Percentiles rank a stretch among this genome's conserved stretches.
Evolutionary conservation across 2,888 invertebrate species (phyloP).

Genomic region (Chrysomela aeneicollis): DNA sequence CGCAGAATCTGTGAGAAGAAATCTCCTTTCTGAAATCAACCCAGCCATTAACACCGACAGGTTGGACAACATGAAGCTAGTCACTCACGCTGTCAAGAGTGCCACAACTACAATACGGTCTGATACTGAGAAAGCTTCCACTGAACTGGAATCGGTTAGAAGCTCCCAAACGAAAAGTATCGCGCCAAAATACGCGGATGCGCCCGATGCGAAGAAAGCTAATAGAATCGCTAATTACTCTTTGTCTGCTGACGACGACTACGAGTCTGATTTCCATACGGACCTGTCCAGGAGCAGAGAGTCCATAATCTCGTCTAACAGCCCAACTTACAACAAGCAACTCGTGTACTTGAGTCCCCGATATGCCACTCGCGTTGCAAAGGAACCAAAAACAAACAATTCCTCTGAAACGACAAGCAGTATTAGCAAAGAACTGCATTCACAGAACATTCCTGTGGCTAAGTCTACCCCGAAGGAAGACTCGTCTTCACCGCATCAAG

Average conservation of each 20-base stretch:
- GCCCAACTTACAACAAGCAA: slow-evolving; percentile 24
- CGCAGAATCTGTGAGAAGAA: slow-evolving; percentile 33
- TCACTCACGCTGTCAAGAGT: slow-evolving; percentile 9
- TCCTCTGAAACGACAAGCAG: background rate
- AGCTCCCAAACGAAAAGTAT: too few species aligned
- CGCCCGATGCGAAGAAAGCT: background rate
- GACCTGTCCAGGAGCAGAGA: slow-evolving; percentile 25
- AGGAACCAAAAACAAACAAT: background rate
- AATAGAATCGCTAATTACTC: background rate
- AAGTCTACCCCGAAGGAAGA: background rate
- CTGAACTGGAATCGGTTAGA: background rate
- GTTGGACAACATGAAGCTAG: slow-evolving; percentile 37
- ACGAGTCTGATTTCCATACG: slow-evolving; percentile 33
- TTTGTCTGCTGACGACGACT: slow-evolving; percentile 19
- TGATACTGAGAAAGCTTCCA: background rate
- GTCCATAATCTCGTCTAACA: slow-evolving; percentile 33
- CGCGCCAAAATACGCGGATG: background rate
- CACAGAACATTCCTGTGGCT: background rate
- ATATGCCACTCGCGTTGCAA: background rate
- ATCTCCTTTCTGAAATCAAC: slow-evolving; percentile 22
- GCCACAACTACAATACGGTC: background rate
- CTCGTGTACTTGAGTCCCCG: slow-evolving; percentile 14
- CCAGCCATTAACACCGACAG: slow-evolving; percentile 36
- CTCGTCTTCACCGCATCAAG: background rate
- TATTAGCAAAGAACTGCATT: background rate